Percentiles rank a stretch among this genome's conserved stretches.
Evolutionary conservation across 2,797 vertebrate species (phyloP).

Genomic region (Hippoglossus hippoglossus): DNA sequence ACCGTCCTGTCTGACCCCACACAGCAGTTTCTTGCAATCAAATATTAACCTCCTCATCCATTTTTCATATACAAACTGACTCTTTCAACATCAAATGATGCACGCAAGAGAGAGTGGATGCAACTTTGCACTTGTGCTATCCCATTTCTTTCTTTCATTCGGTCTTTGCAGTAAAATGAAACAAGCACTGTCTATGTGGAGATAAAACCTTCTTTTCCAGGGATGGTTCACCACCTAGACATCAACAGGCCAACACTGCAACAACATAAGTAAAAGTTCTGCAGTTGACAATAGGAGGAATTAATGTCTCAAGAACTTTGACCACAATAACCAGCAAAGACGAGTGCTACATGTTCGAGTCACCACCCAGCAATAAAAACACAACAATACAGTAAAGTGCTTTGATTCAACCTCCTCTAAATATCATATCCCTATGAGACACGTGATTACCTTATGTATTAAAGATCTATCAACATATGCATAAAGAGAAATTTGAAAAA

Average conservation of each 20-base stretch:
- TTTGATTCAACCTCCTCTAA: background rate
- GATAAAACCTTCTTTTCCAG: background rate
- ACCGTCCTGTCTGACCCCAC: conserved; percentile 11
- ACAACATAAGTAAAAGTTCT: background rate
- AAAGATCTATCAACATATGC: background rate
- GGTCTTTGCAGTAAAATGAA: conserved; percentile 4
- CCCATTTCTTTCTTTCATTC: background rate
- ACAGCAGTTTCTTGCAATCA: conserved; percentile 58
- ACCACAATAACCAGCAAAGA: conserved; percentile 14
- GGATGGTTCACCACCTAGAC: background rate
- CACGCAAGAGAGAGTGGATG: conserved; percentile 30
- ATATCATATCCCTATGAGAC: background rate
- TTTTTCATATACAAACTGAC: conserved; percentile 60
- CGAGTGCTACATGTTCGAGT: background rate
- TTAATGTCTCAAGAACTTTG: conserved; percentile 12
- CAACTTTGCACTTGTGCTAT: conserved; percentile 11
- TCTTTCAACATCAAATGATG: conserved; percentile 50
- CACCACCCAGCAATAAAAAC: conserved; percentile 17
- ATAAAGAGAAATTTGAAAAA: background rate
- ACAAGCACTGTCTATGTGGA: background rate
- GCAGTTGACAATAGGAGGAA: conserved; percentile 6
- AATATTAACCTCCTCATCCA: conserved; percentile 76
- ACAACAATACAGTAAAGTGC: background rate
- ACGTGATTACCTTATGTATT: background rate
- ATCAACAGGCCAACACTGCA: background rate